Conservation (phyloP, 2,113 vertebrate genomes). For the Drymodes brunneopygia region DNA sequence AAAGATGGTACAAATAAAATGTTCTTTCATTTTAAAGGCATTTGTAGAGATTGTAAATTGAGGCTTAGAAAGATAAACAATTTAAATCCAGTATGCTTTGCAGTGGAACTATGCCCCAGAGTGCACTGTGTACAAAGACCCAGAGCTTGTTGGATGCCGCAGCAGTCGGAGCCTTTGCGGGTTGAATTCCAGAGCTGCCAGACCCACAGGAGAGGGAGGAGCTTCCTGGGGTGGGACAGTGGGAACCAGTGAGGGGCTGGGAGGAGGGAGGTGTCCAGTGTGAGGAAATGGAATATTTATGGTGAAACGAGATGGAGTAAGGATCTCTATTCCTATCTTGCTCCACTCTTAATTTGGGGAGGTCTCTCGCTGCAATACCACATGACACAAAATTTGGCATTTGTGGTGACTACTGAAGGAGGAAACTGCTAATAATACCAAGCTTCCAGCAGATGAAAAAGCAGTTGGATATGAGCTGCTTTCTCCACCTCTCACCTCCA, state of each 20-base stretch:
- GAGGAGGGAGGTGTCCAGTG: background rate
- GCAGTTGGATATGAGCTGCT: background rate
- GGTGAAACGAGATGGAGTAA: background rate
- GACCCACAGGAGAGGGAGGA: background rate
- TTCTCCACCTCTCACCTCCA: constrained; percentile 2
- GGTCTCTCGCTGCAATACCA: background rate
- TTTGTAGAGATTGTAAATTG: background rate
- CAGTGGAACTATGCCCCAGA: background rate
- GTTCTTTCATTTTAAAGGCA: background rate
- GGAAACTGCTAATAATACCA: constrained; percentile 12
- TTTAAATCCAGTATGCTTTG: background rate
- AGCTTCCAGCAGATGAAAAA: background rate
- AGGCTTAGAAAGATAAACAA: background rate
- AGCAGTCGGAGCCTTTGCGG: background rate
- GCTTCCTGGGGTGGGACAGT: background rate
- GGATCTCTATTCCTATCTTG: background rate
- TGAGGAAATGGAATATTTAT: background rate
- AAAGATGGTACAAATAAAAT: background rate
- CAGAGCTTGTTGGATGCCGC: background rate
- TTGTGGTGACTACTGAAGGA: background rate
- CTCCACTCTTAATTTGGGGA: background rate
- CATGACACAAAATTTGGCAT: background rate
- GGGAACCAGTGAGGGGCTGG: background rate
- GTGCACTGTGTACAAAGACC: background rate
- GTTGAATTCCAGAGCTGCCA: background rate